These are phyloP conservation scores for Diogma glabrata DNA, from an alignment of 2,888 invertebrate species.

Conservation along the genomic window DNA sequence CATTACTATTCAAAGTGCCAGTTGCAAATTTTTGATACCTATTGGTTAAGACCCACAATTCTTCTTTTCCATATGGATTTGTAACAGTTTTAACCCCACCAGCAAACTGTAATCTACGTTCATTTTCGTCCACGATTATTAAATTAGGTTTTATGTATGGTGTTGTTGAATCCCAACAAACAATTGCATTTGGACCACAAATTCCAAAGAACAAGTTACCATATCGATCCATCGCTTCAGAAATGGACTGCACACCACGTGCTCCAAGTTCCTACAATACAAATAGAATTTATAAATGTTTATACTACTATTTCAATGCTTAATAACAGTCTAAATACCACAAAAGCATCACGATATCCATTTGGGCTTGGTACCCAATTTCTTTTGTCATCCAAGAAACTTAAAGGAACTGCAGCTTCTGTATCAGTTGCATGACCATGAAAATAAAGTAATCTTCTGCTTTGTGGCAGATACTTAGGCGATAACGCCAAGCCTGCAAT, in stretches of 20 bases:
- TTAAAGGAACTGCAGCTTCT: conserved; percentile 48
- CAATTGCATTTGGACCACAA: conserved; percentile 53
- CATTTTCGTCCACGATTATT: conserved; percentile 43
- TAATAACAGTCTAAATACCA: too few relatives aligned
- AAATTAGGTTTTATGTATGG: conserved; percentile 46
- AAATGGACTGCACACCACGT: conserved; percentile 58
- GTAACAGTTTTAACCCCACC: conserved; percentile 59
- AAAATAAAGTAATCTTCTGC: conserved; percentile 43
- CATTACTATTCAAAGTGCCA: too few relatives aligned
- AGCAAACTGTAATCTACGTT: conserved; percentile 54
- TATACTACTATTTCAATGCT: too few relatives aligned
- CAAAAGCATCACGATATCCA: conserved; percentile 40
- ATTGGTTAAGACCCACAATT: conserved; percentile 55
- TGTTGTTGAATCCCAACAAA: conserved; percentile 60
- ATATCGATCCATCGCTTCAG: conserved; percentile 54
- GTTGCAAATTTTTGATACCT: too few relatives aligned
- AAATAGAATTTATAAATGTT: too few relatives aligned
- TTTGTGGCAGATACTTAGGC: conserved; percentile 5
- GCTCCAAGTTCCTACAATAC: conserved; percentile 42
- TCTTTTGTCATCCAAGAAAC: conserved; percentile 42
- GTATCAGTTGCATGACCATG: conserved; percentile 50
- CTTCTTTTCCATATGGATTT: conserved; percentile 43
- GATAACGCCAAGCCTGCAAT: conserved; percentile 42
- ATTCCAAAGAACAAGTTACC: conserved; percentile 58
- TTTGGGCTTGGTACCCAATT: conserved; percentile 36